A percentile compares a stretch with the other conserved stretches of the same genome.
These are phyloP conservation scores for Melipona quadrifasciata DNA, from an alignment of 1,140 invertebrate species.

Conservation along the genomic window DNA sequence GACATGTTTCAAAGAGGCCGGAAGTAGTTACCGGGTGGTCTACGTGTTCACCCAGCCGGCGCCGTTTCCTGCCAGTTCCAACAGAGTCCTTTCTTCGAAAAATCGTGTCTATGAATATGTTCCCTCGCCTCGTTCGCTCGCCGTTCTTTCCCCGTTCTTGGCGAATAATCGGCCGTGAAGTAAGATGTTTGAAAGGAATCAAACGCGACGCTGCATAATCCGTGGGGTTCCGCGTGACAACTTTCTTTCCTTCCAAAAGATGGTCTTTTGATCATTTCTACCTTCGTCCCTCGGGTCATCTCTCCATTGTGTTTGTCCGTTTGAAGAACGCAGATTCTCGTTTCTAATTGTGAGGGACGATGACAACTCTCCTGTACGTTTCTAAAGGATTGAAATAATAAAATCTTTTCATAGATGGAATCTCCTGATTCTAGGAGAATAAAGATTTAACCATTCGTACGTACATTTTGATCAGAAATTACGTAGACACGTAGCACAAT, in stretches of 20 bases:
- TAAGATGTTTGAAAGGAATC: not conserved
- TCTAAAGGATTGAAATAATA: too few species aligned
- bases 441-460: too few species aligned
- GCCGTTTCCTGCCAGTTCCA: conserved; percentile 9
- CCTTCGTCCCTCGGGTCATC: too few species aligned
- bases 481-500: too few species aligned
- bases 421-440: too few species aligned
- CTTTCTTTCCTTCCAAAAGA: not conserved
- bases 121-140: not conserved
- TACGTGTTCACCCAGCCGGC: conserved; percentile 22
- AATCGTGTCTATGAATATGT: conserved; percentile 32
- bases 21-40: conserved; percentile 60
- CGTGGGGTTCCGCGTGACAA: not conserved
- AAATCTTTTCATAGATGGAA: too few species aligned
- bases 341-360: too few species aligned
- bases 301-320: not conserved
- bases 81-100: conserved; percentile 33
- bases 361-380: too few species aligned
- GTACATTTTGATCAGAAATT: too few species aligned
- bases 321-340: too few species aligned
- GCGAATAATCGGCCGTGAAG: too few species aligned
- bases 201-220: not conserved
- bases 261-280: not conserved
- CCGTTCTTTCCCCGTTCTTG: too few species aligned
- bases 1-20: conserved; percentile 58